A percentile compares a stretch with the other conserved stretches of the same genome.
phyloP scores from a whole-genome alignment of 92 coral and sea anemone genomes.

The Palythoa heliodiscus region DNA sequence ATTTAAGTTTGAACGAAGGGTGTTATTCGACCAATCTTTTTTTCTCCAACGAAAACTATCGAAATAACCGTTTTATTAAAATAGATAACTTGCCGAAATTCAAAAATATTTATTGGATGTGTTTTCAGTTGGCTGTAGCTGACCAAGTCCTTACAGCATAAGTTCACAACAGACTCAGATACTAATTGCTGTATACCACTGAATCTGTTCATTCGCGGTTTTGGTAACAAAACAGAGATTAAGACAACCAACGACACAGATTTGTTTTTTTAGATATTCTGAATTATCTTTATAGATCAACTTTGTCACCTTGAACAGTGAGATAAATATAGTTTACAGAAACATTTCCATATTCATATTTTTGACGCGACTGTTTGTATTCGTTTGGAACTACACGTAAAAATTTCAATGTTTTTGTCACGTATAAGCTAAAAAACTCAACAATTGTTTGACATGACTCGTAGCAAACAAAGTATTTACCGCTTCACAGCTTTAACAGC shows the following conservation, averaged over 20 bases:
- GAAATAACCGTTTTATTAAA: not conserved
- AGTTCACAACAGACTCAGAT: not conserved
- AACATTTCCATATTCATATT: conserved; percentile 7
- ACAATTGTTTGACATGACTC: no score
- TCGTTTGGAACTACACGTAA: not conserved
- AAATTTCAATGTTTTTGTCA: no score
- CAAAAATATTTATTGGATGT: not conserved
- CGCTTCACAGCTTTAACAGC: no score
- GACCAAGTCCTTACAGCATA: not conserved
- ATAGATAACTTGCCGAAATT: not conserved
- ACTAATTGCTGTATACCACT: not conserved
- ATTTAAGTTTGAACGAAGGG: not conserved
- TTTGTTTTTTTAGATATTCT: conserved; percentile 5
- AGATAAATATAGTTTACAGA: not conserved
- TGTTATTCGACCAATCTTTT: not conserved
- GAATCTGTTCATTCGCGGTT: not conserved
- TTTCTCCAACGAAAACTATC: not conserved
- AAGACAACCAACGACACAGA: not conserved
- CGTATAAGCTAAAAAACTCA: no score
- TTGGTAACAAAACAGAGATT: conserved; percentile 7
- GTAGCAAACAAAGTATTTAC: no score
- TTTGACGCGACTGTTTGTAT: not conserved
- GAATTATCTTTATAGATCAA: not conserved
- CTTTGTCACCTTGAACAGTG: not conserved
- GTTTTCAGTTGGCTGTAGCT: not conserved